phyloP scores from a whole-genome alignment of 2,113 vertebrate genomes.

The Hyaena hyaena region DNA sequence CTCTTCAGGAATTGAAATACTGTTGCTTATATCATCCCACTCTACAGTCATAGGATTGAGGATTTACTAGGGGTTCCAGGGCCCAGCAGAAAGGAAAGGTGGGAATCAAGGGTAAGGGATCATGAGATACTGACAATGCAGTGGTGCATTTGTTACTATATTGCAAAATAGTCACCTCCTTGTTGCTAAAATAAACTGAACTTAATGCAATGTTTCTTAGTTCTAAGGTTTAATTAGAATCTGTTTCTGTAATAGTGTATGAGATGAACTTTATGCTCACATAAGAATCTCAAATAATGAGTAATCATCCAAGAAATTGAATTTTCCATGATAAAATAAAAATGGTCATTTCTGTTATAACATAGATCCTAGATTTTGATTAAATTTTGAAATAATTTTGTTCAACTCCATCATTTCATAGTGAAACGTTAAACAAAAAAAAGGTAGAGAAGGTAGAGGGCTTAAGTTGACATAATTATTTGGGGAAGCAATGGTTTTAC shows the following conservation, averaged over 20 bases:
- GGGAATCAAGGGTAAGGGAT: neutral
- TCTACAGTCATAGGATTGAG: neutral
- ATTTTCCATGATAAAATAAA: conserved; percentile 70
- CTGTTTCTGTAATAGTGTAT: conserved; percentile 66
- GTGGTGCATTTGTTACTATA: neutral
- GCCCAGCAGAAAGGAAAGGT: neutral
- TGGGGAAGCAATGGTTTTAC: neutral
- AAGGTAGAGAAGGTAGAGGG: neutral
- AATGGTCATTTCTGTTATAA: conserved; percentile 64
- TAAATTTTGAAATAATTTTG: conserved; percentile 12
- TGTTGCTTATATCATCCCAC: neutral
- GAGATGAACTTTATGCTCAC: conserved; percentile 73
- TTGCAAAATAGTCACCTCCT: neutral
- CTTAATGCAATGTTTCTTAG: conserved; percentile 23
- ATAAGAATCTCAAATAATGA: conserved; percentile 74
- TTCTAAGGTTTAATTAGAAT: conserved; percentile 70
- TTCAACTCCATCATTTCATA: neutral
- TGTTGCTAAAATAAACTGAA: conserved; percentile 44
- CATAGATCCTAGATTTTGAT: conserved; percentile 29
- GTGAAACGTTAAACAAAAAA: neutral
- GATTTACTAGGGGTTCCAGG: accelerated
- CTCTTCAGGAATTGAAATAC: neutral
- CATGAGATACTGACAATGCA: neutral
- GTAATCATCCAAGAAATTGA: conserved; percentile 79
- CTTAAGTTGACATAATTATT: neutral